Evolutionary conservation across 2,888 invertebrate species (phyloP).

Genomic region (Nomada goodeniana): DNA sequence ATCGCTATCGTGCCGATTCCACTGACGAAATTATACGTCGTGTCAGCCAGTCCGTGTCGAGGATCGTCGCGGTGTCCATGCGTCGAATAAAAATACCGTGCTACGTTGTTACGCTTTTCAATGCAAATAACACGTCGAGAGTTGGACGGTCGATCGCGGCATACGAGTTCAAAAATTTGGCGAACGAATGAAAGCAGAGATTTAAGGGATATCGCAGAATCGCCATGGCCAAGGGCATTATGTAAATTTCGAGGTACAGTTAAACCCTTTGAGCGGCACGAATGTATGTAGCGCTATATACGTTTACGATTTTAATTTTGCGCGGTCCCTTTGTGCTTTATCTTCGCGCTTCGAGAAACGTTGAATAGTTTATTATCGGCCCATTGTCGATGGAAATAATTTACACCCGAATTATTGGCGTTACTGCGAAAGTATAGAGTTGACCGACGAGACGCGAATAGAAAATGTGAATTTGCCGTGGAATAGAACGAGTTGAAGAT

Average conservation of each 20-base stretch:
- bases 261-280: neutral
- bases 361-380: too few relatives aligned
- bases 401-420: too few relatives aligned
- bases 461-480: too few relatives aligned
- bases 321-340: too few relatives aligned
- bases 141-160: neutral
- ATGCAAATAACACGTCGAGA: too few relatives aligned
- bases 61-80: neutral
- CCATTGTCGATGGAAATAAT: too few relatives aligned
- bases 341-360: too few relatives aligned
- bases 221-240: constrained; percentile 14
- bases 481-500: too few relatives aligned
- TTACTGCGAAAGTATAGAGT: too few relatives aligned
- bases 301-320: too few relatives aligned
- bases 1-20: constrained; percentile 61
- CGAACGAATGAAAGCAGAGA: neutral
- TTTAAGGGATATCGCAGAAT: neutral
- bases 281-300: too few relatives aligned
- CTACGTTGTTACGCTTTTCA: constrained; percentile 5
- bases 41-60: neutral
- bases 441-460: too few relatives aligned
- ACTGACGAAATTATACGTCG: constrained; percentile 58
- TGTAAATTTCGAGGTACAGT: constrained; percentile 34
- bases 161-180: neutral
- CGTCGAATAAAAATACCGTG: neutral